A percentile compares a stretch with the other conserved stretches of the same genome.
These are phyloP conservation scores for Drosophila grimshawi DNA, from an alignment of 1,140 invertebrate species.

Conservation along the genomic window DNA sequence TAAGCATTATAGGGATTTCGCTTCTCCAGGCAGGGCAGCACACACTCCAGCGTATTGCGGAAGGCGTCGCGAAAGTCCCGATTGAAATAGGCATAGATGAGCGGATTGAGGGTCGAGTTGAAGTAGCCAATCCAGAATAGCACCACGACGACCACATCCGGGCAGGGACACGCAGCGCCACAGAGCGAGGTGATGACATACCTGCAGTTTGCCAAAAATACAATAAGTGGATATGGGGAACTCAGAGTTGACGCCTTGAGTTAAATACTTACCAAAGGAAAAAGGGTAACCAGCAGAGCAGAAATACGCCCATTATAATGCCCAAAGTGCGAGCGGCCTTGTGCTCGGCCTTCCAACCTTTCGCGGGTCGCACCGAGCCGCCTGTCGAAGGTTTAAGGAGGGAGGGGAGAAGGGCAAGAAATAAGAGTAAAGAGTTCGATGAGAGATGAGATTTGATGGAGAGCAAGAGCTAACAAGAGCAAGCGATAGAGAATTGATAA, in stretches of 20 bases:
- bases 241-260: not conserved
- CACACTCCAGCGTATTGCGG: constrained; percentile 95
- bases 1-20: constrained; percentile 85
- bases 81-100: constrained; percentile 99
- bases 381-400: constrained; percentile 85
- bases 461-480: not conserved
- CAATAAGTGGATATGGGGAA: constrained; percentile 14
- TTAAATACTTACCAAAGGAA: constrained; percentile 93
- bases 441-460: constrained; percentile 6
- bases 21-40: constrained; percentile 89
- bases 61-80: constrained; percentile 98
- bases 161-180: constrained; percentile 91
- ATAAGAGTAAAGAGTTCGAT: constrained; percentile 46
- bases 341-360: constrained; percentile 94
- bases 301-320: constrained; percentile 97
- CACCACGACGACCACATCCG: constrained; percentile 91
- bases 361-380: constrained; percentile 89
- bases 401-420: not conserved
- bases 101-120: constrained; percentile 98
- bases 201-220: constrained; percentile 85
- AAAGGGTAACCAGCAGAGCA: constrained; percentile 98
- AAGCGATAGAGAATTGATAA: constrained; percentile 27
- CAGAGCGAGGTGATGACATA: constrained; percentile 95
- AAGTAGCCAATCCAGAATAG: constrained; percentile 95
- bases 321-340: constrained; percentile 97